Conservation (phyloP, 2,797 vertebrate species). For the Choloepus didactylus region DNA sequence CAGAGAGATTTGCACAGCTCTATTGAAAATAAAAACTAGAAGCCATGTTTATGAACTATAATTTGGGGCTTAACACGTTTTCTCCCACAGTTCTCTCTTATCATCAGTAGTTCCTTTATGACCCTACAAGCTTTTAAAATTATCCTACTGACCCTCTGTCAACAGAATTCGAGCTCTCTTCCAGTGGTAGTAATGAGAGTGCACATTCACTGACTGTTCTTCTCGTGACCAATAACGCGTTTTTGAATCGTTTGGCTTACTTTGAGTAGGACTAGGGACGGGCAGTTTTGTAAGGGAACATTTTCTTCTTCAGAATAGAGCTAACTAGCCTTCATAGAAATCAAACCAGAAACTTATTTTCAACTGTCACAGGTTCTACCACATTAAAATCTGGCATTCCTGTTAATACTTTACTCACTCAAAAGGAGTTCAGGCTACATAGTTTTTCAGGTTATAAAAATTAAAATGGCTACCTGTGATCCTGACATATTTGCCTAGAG, state of each 20-base stretch:
- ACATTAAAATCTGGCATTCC: neutral
- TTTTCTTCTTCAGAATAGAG: neutral
- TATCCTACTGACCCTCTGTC: neutral
- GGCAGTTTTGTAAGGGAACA: neutral
- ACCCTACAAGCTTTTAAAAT: neutral
- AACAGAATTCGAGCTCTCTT: neutral
- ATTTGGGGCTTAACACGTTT: neutral
- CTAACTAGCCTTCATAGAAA: neutral
- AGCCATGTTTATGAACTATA: neutral
- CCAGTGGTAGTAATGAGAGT: neutral
- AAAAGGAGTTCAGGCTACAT: neutral
- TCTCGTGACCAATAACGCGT: neutral
- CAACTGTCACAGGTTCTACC: neutral
- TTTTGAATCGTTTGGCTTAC: neutral
- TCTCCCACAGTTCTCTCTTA: neutral
- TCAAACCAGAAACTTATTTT: neutral
- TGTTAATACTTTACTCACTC: neutral
- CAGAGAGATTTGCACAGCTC: neutral
- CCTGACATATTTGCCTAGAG: neutral
- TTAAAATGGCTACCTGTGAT: neutral
- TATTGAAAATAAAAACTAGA: neutral
- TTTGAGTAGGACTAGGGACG: neutral
- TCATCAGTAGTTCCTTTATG: neutral
- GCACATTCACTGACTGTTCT: neutral
- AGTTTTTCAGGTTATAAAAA: neutral